Evolutionary conservation across 2,113 vertebrate genomes (phyloP), one percentile per base, ranked within the genome.

Genomic region (Diglossa brunneiventris): DNA sequence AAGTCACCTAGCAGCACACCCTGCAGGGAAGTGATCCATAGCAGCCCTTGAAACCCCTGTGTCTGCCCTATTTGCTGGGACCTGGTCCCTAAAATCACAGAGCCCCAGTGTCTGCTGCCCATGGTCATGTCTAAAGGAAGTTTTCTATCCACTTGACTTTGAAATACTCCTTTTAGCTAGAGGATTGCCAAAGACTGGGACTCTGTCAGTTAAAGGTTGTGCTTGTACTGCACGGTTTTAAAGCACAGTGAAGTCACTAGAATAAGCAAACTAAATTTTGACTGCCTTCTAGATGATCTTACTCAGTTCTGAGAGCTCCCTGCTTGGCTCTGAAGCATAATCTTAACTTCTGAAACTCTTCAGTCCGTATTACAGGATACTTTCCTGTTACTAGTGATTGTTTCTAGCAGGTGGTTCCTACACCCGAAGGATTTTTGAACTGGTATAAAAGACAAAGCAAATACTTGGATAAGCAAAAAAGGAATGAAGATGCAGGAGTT

Each of bases 11-110:
- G 41, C 47, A 39, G 30, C 14, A 23, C 3, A 7, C 1, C 20
- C 21, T 16, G 1, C 12, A n/a, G 44, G 20, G 7, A 18, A 4
- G 3, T 24, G 59, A 3, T 2, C n/a, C 14, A 2, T 4, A 12
- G 8, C 50, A 28, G 47, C 12, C 3, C 28, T 10, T 12, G 6
- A 49, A 78, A 42, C 15, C 10, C 23, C 41, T 77, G 30, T 2
- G 2, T 18, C 64, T 77, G 27, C n/a, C 33, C 23, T 12, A 0
- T 31, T 47, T 64, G 20, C 61, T 66, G 52, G 41, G 42, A 19
- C 37, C 41, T 11, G 8, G 12, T n/a, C 10, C 4, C 50, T 49
- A 12, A 35, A 35, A 26, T 39, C 64, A 44, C 46, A 47, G 66
- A 33, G 33, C 30, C 33, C 41, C 19, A 24, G 4, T 42, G 63